These are phyloP conservation scores for Aphidius ervi DNA, from an alignment of 1,140 invertebrate genomes.

Conservation along the genomic window DNA sequence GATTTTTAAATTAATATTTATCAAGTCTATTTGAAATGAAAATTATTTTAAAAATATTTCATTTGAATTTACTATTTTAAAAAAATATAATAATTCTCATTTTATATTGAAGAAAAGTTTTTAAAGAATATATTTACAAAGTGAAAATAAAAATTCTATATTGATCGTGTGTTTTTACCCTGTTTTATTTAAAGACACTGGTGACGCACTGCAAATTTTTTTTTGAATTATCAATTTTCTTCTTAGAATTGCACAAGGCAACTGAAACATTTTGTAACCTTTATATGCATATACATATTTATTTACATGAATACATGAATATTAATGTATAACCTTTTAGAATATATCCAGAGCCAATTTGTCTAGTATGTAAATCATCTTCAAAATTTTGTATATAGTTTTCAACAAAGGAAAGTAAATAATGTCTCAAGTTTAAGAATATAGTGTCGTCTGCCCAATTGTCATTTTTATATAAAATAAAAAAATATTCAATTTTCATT, in stretches of 20 bases:
- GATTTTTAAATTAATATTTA: too few species aligned
- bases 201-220: conserved; percentile 25
- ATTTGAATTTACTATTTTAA: too few species aligned
- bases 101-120: too few species aligned
- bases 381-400: not conserved
- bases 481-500: too few species aligned
- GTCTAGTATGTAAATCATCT: conserved; percentile 18
- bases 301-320: conserved; percentile 3
- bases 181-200: conserved; percentile 16
- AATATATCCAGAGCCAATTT: not conserved
- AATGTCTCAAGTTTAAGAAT: conserved; percentile 15
- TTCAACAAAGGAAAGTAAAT: conserved; percentile 2
- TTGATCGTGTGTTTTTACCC: conserved; percentile 32
- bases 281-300: conserved; percentile 3
- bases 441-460: conserved; percentile 10
- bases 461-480: too few species aligned
- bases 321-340: conserved; percentile 5
- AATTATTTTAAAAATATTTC: too few species aligned
- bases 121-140: not conserved
- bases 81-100: too few species aligned
- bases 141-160: conserved; percentile 22
- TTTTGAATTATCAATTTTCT: conserved; percentile 28
- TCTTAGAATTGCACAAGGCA: too few species aligned
- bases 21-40: too few species aligned
- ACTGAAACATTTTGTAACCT: not conserved